These are phyloP conservation scores for human (Homo sapiens) DNA, from an alignment of 2,113 vertebrate species.

Conservation along the genomic window DNA sequence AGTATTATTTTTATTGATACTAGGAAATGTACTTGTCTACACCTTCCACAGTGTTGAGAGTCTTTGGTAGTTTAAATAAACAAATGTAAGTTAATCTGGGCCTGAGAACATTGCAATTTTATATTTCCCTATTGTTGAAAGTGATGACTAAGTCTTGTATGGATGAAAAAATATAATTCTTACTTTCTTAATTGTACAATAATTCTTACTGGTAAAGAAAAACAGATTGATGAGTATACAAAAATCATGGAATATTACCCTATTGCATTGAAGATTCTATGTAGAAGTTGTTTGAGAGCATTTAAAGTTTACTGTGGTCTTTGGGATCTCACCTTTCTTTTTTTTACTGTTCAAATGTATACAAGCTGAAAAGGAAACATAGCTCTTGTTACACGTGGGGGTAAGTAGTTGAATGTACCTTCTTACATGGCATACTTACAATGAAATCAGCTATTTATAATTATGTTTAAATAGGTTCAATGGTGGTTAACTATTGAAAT, in stretches of 20 bases:
- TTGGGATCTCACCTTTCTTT: not conserved
- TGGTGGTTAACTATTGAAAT: not conserved
- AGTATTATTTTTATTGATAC: constrained; percentile 27
- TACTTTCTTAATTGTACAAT: not conserved
- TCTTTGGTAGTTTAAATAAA: constrained; percentile 31
- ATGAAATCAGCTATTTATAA: constrained; percentile 11
- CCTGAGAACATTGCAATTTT: not conserved
- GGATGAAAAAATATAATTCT: not conserved
- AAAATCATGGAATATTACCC: not conserved
- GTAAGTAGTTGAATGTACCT: not conserved
- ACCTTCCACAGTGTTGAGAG: not conserved
- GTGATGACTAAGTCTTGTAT: not conserved
- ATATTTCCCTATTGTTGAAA: constrained; percentile 6
- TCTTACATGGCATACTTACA: not conserved
- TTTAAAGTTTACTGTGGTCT: not conserved
- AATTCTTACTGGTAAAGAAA: not conserved
- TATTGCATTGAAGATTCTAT: not conserved
- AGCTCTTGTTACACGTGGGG: not conserved
- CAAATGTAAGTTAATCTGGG: not conserved
- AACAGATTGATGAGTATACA: not conserved
- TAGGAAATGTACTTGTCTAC: not conserved
- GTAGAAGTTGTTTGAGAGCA: not conserved
- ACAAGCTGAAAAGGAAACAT: not conserved
- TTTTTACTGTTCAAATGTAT: not conserved
- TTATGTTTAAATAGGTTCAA: not conserved